Conservation (phyloP, 1,140 invertebrate genomes). For the Drosophila biarmipes region DNA sequence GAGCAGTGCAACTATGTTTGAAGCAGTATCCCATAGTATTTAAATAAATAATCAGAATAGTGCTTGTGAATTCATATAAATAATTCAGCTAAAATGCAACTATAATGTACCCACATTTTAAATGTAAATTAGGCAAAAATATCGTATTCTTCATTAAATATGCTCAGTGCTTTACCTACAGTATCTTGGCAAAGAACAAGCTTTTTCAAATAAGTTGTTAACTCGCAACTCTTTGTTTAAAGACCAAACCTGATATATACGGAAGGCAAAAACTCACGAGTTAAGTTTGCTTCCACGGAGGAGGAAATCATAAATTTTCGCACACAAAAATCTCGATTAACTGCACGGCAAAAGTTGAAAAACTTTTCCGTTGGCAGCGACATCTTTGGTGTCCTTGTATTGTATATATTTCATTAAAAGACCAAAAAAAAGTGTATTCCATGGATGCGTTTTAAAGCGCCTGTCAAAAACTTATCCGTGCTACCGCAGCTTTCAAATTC, state of each 20-base stretch:
- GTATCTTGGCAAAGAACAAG: neutral
- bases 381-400: constrained; percentile 32
- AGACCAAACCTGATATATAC: constrained; percentile 30
- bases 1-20: neutral
- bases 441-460: constrained; percentile 68
- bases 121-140: too few species aligned
- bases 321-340: constrained; percentile 59
- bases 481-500: constrained; percentile 42
- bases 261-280: constrained; percentile 35
- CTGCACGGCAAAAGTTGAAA: constrained; percentile 54
- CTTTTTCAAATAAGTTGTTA: neutral
- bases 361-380: constrained; percentile 52
- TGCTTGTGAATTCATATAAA: neutral
- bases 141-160: too few species aligned
- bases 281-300: constrained; percentile 42
- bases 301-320: constrained; percentile 65
- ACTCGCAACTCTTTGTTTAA: constrained; percentile 37
- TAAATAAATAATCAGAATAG: neutral
- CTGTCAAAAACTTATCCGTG: constrained; percentile 70
- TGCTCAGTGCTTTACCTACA: neutral
- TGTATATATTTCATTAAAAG: constrained; percentile 57
- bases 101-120: too few species aligned
- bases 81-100: too few species aligned
- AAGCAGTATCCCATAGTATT: neutral
- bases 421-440: constrained; percentile 45